Percentiles rank a stretch among this genome's conserved stretches.
These are phyloP conservation scores for Diarsia brunnea DNA, from an alignment of 2,888 invertebrate genomes.

Conservation along the genomic window DNA sequence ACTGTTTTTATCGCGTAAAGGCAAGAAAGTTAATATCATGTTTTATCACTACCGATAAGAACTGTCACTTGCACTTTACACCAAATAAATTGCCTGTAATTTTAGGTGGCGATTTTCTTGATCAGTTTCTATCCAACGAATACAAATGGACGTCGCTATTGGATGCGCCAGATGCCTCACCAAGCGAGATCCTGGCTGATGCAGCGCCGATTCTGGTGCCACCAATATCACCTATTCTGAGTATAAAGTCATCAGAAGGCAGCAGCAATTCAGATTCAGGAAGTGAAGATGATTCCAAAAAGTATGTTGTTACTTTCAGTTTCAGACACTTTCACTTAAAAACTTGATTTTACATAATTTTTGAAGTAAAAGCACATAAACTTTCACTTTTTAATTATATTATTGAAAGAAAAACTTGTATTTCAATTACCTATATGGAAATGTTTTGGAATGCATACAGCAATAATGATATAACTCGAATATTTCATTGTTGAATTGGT, in stretches of 20 bases:
- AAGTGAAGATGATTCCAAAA: conserved; percentile 88
- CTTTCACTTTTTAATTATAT: conserved; percentile 52
- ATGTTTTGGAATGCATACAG: background rate
- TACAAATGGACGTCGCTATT: conserved; percentile 86
- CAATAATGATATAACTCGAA: background rate
- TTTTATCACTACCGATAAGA: conserved; percentile 46
- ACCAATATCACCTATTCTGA: conserved; percentile 83
- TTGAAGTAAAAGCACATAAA: conserved; percentile 28
- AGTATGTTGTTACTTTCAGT: conserved; percentile 71
- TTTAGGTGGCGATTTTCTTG: conserved; percentile 86
- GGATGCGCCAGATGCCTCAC: conserved; percentile 86
- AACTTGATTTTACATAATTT: conserved; percentile 33
- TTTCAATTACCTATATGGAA: background rate
- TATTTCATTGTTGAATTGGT: background rate
- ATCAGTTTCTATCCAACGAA: conserved; percentile 83
- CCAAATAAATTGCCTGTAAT: conserved; percentile 40
- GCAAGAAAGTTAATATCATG: conserved; percentile 26
- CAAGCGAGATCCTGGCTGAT: conserved; percentile 88
- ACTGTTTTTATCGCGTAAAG: conserved; percentile 13
- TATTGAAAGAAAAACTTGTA: conserved; percentile 9
- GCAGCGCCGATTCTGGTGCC: conserved; percentile 83
- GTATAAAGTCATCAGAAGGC: conserved; percentile 83
- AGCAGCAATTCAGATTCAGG: conserved; percentile 87
- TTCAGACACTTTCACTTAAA: conserved; percentile 43
- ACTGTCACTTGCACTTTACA: conserved; percentile 34